These are phyloP conservation scores for Chloromyia formosa DNA, from an alignment of 2,888 invertebrate species.

Conservation along the genomic window DNA sequence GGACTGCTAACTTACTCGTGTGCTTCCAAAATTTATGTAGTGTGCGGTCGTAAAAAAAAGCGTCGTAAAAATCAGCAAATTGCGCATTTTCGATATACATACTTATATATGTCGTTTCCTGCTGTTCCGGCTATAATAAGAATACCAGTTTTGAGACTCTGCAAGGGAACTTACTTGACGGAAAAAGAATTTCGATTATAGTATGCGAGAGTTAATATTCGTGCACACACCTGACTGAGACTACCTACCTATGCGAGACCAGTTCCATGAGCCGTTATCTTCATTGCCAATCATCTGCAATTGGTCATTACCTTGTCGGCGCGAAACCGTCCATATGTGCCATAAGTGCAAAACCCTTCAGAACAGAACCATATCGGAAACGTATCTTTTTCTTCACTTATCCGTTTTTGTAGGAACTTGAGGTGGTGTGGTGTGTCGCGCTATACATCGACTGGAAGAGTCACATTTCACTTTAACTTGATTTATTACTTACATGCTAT, in stretches of 20 bases:
- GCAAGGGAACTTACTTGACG: neutral
- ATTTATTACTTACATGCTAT: slow-evolving; percentile 33
- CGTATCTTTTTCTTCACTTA: neutral
- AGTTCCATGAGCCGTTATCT: neutral
- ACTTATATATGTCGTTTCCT: slow-evolving; percentile 1
- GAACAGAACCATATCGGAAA: neutral
- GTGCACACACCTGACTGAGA: too few species aligned
- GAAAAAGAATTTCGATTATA: too few species aligned
- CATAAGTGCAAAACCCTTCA: neutral
- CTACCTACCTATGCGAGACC: neutral
- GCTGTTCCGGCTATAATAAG: neutral
- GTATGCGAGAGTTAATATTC: too few species aligned
- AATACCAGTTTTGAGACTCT: neutral
- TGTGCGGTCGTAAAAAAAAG: too few species aligned
- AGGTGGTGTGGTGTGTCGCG: neutral
- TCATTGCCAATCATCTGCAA: slow-evolving; percentile 10
- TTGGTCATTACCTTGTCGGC: neutral
- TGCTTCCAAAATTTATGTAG: too few species aligned
- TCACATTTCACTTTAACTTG: slow-evolving; percentile 40
- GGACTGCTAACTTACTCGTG: neutral
- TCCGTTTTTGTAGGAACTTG: slow-evolving; percentile 1
- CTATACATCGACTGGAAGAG: slow-evolving; percentile 2
- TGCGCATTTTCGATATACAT: slow-evolving; percentile 11
- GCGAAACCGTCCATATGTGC: neutral
- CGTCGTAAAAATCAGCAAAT: neutral